Conservation (phyloP, 2,113 vertebrate species). For the Megaceryle maxima region DNA sequence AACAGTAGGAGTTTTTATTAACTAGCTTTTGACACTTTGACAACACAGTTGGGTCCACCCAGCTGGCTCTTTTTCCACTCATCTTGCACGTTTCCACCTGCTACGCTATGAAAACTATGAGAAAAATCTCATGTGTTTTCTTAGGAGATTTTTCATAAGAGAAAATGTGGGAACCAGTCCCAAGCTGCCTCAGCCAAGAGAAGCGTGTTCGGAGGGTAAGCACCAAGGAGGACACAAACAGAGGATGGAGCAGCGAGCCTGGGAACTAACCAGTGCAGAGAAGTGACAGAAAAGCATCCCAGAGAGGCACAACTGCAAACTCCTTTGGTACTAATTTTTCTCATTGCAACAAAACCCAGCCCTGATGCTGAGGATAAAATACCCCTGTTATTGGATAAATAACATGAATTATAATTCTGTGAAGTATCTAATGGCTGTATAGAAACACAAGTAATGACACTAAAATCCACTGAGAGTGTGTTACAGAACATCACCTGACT, state of each 20-base stretch:
- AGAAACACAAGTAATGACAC: background rate
- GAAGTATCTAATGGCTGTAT: background rate
- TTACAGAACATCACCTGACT: background rate
- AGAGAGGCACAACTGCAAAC: accelerated
- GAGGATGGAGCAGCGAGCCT: background rate
- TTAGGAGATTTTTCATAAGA: background rate
- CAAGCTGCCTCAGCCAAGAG: background rate
- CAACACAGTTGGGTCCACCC: background rate
- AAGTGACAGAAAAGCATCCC: accelerated
- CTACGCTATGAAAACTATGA: background rate
- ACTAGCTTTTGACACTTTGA: background rate
- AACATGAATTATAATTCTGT: accelerated
- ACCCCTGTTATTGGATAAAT: background rate
- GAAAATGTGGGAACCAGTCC: background rate
- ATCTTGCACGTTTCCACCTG: background rate
- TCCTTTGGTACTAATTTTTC: background rate
- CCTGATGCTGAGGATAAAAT: background rate
- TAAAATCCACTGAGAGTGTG: background rate
- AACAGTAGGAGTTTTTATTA: background rate
- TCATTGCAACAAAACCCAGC: background rate
- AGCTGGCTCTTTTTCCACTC: background rate
- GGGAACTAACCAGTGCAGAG: background rate
- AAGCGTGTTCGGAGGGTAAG: accelerated
- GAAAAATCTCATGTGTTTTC: background rate
- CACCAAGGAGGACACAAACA: background rate